phyloP scores from a whole-genome alignment of 2,888 invertebrate species.

The Xestoiulus laeticollis region DNA sequence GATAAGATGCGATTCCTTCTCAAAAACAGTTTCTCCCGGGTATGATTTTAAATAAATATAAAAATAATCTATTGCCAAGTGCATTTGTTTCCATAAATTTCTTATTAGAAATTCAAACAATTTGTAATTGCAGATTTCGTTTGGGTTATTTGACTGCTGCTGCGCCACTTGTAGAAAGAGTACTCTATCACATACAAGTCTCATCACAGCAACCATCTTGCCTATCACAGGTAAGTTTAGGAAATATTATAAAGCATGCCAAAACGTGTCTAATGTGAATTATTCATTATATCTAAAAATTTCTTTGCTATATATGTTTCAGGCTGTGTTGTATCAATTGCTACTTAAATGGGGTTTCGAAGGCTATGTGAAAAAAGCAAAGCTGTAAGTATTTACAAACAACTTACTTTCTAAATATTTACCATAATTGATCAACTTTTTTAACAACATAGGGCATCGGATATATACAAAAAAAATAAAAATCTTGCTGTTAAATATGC shows the following conservation, averaged over 20 bases:
- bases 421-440: neutral
- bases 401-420: neutral
- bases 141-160: slow-evolving; percentile 80
- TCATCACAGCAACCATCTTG: slow-evolving; percentile 73
- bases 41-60: slow-evolving; percentile 54
- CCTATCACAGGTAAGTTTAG: slow-evolving; percentile 71
- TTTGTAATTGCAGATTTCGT: slow-evolving; percentile 69
- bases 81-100: no score
- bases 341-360: slow-evolving; percentile 50
- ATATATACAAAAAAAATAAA: slow-evolving; percentile 41
- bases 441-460: slow-evolving; percentile 35
- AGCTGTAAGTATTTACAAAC: slow-evolving; percentile 12
- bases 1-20: slow-evolving; percentile 63
- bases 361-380: slow-evolving; percentile 42
- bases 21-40: slow-evolving; percentile 64
- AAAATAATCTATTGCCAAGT: neutral
- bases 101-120: no score
- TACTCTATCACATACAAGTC: slow-evolving; percentile 78
- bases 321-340: slow-evolving; percentile 47
- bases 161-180: slow-evolving; percentile 70
- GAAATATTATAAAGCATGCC: neutral
- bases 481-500: slow-evolving; percentile 36
- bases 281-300: slow-evolving; percentile 30
- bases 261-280: neutral
- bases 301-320: neutral